Base-by-base conservation (phyloP, 2,113 vertebrate species). In the Bungarus multicinctus region DNA sequence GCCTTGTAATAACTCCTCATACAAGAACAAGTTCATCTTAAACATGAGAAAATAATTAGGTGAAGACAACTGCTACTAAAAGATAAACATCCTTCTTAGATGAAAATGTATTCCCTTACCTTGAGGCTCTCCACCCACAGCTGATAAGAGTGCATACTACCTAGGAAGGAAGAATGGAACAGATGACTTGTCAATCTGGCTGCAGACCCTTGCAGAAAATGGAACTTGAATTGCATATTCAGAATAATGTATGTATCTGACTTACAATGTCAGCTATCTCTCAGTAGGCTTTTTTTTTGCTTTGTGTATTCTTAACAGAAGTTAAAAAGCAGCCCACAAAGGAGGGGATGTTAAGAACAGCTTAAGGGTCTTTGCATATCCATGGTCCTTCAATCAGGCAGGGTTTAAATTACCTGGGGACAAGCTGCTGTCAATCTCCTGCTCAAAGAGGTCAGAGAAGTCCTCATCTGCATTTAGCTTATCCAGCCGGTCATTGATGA, bases 381-480 rank as follows among this genome's bases (percentile, higher is more conserved):
- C 39, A 34, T 30, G 5, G 27, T 2, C 34, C 11, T 4, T 50
- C 5, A 85, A n/a, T 11, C 7, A 30, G 47, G 34, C 57, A 47
- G 45, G 39, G 50, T 93, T 22, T 58, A 10, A 30, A 23, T 90
- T 93, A 93, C 92, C 92, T 90, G 92, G 81, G 47, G 92, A 90
- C n/a, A 93, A 97, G 53, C 97, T 97, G 92, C 97, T 96, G 4
- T 96, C 95, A 57, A 99, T 98, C 91, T 98, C 98, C 85, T 99
- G 98, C 93, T 99, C 98, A 86, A 99, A 99, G n/a, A 98, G 95
- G 50, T 99, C 98, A 1, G 98, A 98, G 91, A 98, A 98, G 57
- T 98, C 98, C 34, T 96, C 97, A 3, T 97, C 98, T 4, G 94
- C 91, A 90, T 98, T 99, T n/a, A 99, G 97, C 95, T 97, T 97